These are phyloP conservation scores for Apotomis capreana DNA, from an alignment of 2,888 invertebrate genomes.

Conservation along the genomic window DNA sequence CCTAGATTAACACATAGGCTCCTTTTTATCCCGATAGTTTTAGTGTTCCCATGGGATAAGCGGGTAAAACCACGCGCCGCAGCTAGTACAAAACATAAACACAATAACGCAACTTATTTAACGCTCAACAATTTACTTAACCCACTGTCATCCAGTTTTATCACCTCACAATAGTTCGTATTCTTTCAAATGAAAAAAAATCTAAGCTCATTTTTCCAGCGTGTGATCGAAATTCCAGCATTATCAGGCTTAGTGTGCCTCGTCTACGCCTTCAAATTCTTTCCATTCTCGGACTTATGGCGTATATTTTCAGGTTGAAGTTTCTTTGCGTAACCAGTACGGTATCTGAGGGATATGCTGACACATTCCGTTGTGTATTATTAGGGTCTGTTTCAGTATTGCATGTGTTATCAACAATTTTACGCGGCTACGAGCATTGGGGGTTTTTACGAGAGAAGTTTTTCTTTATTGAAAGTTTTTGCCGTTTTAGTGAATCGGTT, in stretches of 20 bases:
- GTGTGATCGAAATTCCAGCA: constrained; percentile 56
- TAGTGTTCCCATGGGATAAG: too few relatives aligned
- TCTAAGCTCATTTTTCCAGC: constrained; percentile 43
- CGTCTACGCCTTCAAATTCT: constrained; percentile 30
- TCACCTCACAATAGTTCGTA: constrained; percentile 24
- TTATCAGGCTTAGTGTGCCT: constrained; percentile 47
- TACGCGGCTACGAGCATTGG: constrained; percentile 48
- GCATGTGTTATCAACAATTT: constrained; percentile 54
- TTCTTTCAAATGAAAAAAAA: constrained; percentile 48
- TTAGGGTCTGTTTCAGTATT: constrained; percentile 58
- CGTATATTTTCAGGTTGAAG: constrained; percentile 38
- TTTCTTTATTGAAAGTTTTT: constrained; percentile 56
- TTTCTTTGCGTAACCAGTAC: constrained; percentile 40
- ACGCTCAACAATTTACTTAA: constrained; percentile 22
- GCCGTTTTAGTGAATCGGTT: background rate
- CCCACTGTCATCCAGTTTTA: constrained; percentile 18
- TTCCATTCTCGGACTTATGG: background rate
- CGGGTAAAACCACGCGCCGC: background rate
- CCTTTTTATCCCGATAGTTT: too few relatives aligned
- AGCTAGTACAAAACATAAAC: background rate
- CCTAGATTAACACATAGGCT: too few relatives aligned
- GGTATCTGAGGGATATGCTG: constrained; percentile 56
- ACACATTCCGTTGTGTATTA: constrained; percentile 57
- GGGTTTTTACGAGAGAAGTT: constrained; percentile 54
- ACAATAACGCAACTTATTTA: background rate